A percentile compares a stretch with the other conserved stretches of the same genome.
Conservation (phyloP, 2,113 vertebrate genomes). For the Dascyllus trimaculatus region DNA sequence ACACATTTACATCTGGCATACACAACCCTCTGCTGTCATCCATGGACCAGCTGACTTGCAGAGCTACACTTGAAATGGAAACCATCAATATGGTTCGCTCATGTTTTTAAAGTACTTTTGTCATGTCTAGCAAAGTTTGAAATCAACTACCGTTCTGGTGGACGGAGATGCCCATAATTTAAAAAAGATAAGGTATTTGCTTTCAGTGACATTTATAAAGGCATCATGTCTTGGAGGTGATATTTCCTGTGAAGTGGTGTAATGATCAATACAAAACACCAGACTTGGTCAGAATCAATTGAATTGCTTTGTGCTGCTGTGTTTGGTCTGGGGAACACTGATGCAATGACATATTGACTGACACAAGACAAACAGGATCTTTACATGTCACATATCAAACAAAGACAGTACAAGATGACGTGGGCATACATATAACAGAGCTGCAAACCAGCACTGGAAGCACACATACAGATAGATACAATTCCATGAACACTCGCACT, state of each 20-base stretch:
- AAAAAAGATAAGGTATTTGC: background rate
- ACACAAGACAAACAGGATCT: background rate
- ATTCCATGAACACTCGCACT: no score
- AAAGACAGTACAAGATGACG: background rate
- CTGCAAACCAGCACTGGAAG: no score
- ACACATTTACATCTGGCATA: no score
- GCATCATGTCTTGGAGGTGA: background rate
- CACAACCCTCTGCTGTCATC: no score
- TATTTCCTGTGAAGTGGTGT: background rate
- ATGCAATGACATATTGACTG: background rate
- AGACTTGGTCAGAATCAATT: conserved; percentile 6
- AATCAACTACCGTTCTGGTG: background rate
- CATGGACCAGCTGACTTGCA: no score
- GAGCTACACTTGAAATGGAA: no score
- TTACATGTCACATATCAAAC: background rate
- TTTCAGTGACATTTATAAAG: background rate
- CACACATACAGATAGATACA: no score
- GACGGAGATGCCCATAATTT: background rate
- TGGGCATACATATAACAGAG: no score
- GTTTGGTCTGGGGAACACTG: background rate
- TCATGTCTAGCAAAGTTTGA: background rate
- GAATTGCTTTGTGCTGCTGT: background rate
- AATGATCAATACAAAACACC: background rate
- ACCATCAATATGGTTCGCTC: no score
- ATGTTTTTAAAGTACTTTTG: no score